These are phyloP conservation scores for Brachypterus glaber DNA, from an alignment of 2,888 invertebrate species.

Conservation along the genomic window DNA sequence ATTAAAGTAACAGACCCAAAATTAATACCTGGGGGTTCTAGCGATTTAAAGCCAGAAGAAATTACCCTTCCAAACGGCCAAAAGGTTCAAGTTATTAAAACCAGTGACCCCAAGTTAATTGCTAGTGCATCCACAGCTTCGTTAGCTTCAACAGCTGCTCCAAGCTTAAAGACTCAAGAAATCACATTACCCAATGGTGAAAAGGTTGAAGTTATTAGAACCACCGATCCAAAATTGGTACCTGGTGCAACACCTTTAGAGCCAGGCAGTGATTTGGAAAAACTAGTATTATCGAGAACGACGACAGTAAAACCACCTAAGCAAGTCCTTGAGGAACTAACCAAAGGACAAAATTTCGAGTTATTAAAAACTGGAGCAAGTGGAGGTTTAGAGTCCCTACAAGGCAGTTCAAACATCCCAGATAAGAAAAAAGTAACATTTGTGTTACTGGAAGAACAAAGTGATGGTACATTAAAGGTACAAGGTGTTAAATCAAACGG, in stretches of 20 bases:
- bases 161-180: constrained; percentile 28
- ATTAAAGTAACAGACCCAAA: constrained; percentile 35
- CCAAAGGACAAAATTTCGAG: constrained; percentile 72
- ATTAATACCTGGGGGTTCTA: constrained; percentile 16
- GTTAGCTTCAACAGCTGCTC: constrained; percentile 22
- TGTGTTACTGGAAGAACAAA: constrained; percentile 76
- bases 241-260: constrained; percentile 44
- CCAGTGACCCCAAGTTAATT: constrained; percentile 17
- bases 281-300: constrained; percentile 35
- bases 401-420: constrained; percentile 50
- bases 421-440: constrained; percentile 75
- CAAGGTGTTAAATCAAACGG: constrained; percentile 74
- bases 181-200: constrained; percentile 36
- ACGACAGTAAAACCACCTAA: constrained; percentile 55
- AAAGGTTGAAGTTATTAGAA: constrained; percentile 43
- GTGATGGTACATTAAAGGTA: constrained; percentile 76
- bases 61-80: constrained; percentile 62
- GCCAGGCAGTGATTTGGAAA: constrained; percentile 34
- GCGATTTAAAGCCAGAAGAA: constrained; percentile 57
- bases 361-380: constrained; percentile 66
- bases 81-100: constrained; percentile 58
- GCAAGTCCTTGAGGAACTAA: constrained; percentile 64
- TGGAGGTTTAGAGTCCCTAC: constrained; percentile 63
- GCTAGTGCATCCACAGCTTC: constrained; percentile 36
- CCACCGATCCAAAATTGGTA: constrained; percentile 56